Evolutionary conservation across 2,888 invertebrate genomes (phyloP).

Genomic region (Nudaria mundana): DNA sequence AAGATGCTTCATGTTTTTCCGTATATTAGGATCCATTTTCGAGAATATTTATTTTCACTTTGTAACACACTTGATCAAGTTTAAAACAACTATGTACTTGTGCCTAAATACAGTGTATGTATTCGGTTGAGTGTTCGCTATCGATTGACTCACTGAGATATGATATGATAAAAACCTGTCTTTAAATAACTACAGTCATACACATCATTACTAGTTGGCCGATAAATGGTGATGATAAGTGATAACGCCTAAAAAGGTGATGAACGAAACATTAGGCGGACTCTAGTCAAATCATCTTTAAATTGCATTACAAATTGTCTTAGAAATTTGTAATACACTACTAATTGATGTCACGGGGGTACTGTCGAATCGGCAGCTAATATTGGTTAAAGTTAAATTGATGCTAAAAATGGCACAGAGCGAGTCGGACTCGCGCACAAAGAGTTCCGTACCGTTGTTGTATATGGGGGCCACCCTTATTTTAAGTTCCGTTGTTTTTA

Average conservation of each 20-base stretch:
- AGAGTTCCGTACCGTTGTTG: too few relatives aligned
- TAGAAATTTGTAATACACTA: too few relatives aligned
- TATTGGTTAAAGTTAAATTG: too few relatives aligned
- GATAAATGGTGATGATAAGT: slow-evolving; percentile 15
- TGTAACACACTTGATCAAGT: too few relatives aligned
- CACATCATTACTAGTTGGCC: slow-evolving; percentile 39
- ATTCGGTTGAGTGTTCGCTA: slow-evolving; percentile 40
- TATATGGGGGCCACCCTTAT: too few relatives aligned
- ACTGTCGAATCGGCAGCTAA: too few relatives aligned
- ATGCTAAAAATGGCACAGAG: too few relatives aligned
- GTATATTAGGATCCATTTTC: slow-evolving; percentile 44
- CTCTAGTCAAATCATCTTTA: background rate
- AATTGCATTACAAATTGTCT: background rate
- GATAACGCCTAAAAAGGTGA: slow-evolving; percentile 14
- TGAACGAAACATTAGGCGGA: background rate
- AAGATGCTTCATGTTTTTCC: slow-evolving; percentile 54
- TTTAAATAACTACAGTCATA: slow-evolving; percentile 37
- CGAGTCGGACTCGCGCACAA: too few relatives aligned
- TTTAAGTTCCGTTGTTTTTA: too few relatives aligned
- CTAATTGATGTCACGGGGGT: too few relatives aligned
- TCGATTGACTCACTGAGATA: slow-evolving; percentile 55
- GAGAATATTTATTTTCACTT: too few relatives aligned
- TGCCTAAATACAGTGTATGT: slow-evolving; percentile 12
- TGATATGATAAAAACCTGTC: slow-evolving; percentile 48
- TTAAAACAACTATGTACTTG: too few relatives aligned